A percentile compares a stretch with the other conserved stretches of the same genome.
Conservation (phyloP, 1,140 invertebrate species). For the Macrosteles quadrilineatus region DNA sequence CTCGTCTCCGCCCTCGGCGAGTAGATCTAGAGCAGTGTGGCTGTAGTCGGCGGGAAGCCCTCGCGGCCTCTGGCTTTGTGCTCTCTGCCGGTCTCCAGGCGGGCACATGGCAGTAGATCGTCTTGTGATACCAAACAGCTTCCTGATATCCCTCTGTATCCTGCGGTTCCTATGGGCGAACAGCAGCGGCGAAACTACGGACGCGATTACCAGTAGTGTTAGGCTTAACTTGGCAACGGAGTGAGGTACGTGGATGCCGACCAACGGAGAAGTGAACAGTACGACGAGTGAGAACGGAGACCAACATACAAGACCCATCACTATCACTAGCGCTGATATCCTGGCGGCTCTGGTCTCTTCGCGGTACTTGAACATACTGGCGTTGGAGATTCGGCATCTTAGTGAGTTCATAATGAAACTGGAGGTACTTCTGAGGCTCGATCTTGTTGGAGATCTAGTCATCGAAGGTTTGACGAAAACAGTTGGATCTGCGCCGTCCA, state of each 20-base stretch:
- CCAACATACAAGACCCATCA: constrained; percentile 72
- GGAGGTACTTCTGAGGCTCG: constrained; percentile 45
- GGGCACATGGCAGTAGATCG: constrained; percentile 44
- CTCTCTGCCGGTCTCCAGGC: constrained; percentile 35
- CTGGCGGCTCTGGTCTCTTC: constrained; percentile 80
- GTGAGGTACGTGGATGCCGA: constrained; percentile 48
- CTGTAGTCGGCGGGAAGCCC: neutral
- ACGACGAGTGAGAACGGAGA: constrained; percentile 64
- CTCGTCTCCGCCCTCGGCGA: constrained; percentile 3
- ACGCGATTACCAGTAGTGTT: constrained; percentile 65
- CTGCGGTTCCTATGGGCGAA: constrained; percentile 77
- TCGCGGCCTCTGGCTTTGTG: constrained; percentile 37
- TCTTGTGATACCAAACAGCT: constrained; percentile 58
- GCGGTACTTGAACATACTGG: constrained; percentile 76
- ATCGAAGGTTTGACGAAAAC: neutral
- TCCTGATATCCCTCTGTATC: constrained; percentile 68
- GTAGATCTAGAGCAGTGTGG: constrained; percentile 3
- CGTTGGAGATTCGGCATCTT: constrained; percentile 76
- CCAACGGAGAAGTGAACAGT: constrained; percentile 50
- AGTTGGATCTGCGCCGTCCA: neutral
- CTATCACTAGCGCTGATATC: constrained; percentile 70
- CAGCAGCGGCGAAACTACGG: constrained; percentile 71
- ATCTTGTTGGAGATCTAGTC: constrained; percentile 32
- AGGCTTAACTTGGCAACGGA: constrained; percentile 57
- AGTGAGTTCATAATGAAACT: constrained; percentile 62